Evolutionary conservation across 2,113 vertebrate species (phyloP), one percentile per base, ranked within the genome.

Genomic region (Campylomormyrus tamandua): DNA sequence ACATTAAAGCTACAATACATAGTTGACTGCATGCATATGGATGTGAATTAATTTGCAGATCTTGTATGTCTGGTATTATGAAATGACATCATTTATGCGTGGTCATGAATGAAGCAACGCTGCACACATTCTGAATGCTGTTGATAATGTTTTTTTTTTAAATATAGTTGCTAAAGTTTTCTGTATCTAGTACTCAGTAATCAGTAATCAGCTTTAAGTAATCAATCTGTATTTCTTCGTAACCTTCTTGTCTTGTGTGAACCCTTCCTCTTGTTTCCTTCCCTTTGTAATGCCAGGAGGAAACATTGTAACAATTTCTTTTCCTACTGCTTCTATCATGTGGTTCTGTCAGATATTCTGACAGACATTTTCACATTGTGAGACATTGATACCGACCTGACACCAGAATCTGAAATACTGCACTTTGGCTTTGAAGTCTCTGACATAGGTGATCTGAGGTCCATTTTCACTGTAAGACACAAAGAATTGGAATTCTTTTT

Each of bases 321-420:
- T 24, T 49, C 42, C 21, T 46, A 39, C 15, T 27, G 45, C 42
- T 21, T 85, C 3, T 45, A 48, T 85, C 24, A 27, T 77, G 27
- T 77, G 74, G 13, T 77, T 80, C 15, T 19, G 74, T 42, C 15
- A 39, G 15, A 17, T 17, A 77, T 39, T 17, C 74, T 42, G 31
- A 77, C 31, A 39, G 74, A 42, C 17, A 80, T 49, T 85, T 10
- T 85, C 45, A 46, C 42, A 85, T 11, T 49, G 42, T 27, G 46
- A 87, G 5, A 87, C 17, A 3, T 48, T 90, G 50, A 21, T 89
- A 93, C 94, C 3, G 95, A 99, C 98, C 97, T 99, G 98, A 96
- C 98, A 99, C 98, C 98, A 99, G 96, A 99, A 99, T 77, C 98
- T 95, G 96, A 99, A 99, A 94, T 99, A 99, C 88, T 99, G 98